Conservation (phyloP, 2,797 vertebrate genomes). For the Myripristis jacobus region DNA sequence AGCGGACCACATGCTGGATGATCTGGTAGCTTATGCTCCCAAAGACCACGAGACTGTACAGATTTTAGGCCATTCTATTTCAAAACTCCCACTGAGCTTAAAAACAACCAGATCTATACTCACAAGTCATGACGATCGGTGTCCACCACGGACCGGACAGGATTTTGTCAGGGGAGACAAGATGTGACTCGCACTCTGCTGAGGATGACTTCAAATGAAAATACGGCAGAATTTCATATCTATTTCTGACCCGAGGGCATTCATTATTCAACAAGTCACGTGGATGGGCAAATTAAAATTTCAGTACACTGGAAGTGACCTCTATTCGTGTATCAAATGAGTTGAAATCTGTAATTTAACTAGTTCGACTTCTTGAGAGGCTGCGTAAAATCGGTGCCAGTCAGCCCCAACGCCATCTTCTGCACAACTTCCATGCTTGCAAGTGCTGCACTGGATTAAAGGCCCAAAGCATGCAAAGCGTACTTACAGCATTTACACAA, state of each 20-base stretch:
- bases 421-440: slow-evolving; percentile 49
- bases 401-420: slow-evolving; percentile 69
- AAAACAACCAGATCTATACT: slow-evolving; percentile 62
- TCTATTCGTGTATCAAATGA: slow-evolving; percentile 79
- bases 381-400: slow-evolving; percentile 70
- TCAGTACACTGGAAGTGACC: slow-evolving; percentile 86
- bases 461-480: not conserved
- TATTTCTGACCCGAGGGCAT: slow-evolving; percentile 91
- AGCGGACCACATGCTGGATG: no score
- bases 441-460: slow-evolving; percentile 11
- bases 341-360: slow-evolving; percentile 77
- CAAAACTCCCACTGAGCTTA: not conserved
- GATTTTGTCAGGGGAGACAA: slow-evolving; percentile 57
- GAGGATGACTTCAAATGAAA: slow-evolving; percentile 90
- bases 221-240: slow-evolving; percentile 87
- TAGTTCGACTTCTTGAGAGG: slow-evolving; percentile 68
- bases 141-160: slow-evolving; percentile 45
- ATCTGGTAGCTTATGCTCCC: no score
- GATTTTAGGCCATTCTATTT: no score
- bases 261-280: slow-evolving; percentile 98
- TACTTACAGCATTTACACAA: no score
- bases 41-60: no score
- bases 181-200: slow-evolving; percentile 86
- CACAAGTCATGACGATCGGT: slow-evolving; percentile 76
- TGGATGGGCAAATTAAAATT: slow-evolving; percentile 92